Evolutionary conservation across 1,140 invertebrate species (phyloP), one percentile per base, ranked within the genome.

Genomic region (Choristoneura fumiferana): DNA sequence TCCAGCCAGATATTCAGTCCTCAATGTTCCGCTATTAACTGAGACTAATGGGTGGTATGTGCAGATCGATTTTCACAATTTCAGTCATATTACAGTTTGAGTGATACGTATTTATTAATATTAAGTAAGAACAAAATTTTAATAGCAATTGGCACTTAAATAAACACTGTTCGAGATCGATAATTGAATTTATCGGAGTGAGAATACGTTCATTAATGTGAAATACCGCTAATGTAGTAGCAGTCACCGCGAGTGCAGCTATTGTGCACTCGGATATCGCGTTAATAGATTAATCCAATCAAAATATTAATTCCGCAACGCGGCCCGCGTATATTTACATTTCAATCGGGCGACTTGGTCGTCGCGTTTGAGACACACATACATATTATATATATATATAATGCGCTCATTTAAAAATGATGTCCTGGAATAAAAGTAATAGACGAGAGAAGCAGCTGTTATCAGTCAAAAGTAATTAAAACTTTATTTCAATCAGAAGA

Each of bases 271-370:
- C 61, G 62, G 74, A 78, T 80, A 84, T 78, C 77, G 73, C 79
- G 75, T 78, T 85, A 87, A 84, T 84, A 85, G 79, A 83, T 83
- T 87, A 85, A 83, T 85, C 77, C 84, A 81, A 85, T 87, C 79
- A 83, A 79, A 87, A 83, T 84, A 85, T 84, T 84, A 83, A 82
- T 82, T 81, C 81, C 77, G 71, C 73, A 79, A 77, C 74, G 79
- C 71, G 71, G 77, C 72, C 71, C 68, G 69, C 60, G 65, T 69
- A 65, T 76, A 82, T 84, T 84, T 87, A 87, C 79, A 84, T 83
- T 84, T 81, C 74, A 77, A 78, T 84, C 67, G 76, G 45, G 54
- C 63, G 71, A 83, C 78, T 75, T 75, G 75, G 68, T 72, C 73
- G 69, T 73, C 69, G 66, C 70, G 76, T 77, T 76, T 74, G 70